Evolutionary conservation across 2,113 vertebrate genomes (phyloP), one percentile per base, ranked within the genome.

Genomic region (Podilymbus podiceps): DNA sequence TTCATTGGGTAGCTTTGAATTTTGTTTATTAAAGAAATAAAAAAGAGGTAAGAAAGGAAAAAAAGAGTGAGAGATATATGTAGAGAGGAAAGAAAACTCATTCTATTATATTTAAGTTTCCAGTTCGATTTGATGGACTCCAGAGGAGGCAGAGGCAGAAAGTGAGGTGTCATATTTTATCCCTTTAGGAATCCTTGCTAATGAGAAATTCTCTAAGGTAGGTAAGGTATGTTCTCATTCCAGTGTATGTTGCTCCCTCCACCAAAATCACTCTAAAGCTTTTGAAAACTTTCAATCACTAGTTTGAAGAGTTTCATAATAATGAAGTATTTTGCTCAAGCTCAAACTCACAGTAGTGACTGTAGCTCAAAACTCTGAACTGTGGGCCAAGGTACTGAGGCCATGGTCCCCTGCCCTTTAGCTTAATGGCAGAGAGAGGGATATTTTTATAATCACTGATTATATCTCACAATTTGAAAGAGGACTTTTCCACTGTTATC

Each of bases 101-200:
- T 6, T 2, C 38, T 55, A 8, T 59, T 74, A 53, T 23, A 71
- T 77, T 66, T 67, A 76, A 81, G 56, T 42, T 67, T 92, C 33
- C 21, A 11, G 15, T 81, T 77, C 84, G 42, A 24, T 84, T 92
- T 92, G 38, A 72, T 60, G 44, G 58, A 76, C 71, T 76, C 46
- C 44, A 68, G 55, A 67, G 76, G 59, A 87, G 53, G 58, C 38
- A 75, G 44, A 76, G 81, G 30, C 56, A 85, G 56, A 77, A 92
- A 80, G 25, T 52, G 66, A 92, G 27, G 64, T 56, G 46, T 47
- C 40, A 40, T 83, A 83, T 89, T 84, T 90, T 71, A 92, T 89
- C 80, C 40, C 53, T 52, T 96, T 92, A 95, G 81, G 80, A 95
- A 89, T 76, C 24, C 81, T 88, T 60, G 56, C 5, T 93, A 94